Evolutionary conservation across 2,113 vertebrate genomes (phyloP).

Genomic region (Murina feae): DNA sequence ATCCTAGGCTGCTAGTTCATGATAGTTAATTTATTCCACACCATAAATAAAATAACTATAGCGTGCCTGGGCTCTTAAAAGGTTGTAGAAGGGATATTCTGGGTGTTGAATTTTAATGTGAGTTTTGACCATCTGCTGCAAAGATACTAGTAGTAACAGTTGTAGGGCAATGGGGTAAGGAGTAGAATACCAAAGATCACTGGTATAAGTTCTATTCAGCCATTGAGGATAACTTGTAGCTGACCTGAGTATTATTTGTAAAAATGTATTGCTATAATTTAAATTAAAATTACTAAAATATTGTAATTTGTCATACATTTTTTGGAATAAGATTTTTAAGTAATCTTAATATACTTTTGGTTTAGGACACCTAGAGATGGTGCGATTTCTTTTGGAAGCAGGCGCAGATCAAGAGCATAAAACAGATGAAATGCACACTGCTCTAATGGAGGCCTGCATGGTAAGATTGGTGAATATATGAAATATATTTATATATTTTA

Average conservation of each 20-base stretch:
- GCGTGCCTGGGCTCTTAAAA: background rate
- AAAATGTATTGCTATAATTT: slow-evolving; percentile 22
- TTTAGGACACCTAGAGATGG: slow-evolving; percentile 98
- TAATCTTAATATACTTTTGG: background rate
- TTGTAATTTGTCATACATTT: background rate
- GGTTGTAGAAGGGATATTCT: background rate
- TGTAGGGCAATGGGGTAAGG: background rate
- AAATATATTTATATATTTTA: background rate
- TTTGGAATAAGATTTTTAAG: slow-evolving; percentile 8
- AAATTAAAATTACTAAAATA: background rate
- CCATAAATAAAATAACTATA: background rate
- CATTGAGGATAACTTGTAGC: background rate
- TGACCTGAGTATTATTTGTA: background rate
- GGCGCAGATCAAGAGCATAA: slow-evolving; percentile 99
- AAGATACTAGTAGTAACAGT: background rate
- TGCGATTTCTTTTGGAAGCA: slow-evolving; percentile 97
- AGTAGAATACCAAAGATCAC: background rate
- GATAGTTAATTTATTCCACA: background rate
- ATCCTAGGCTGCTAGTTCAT: background rate
- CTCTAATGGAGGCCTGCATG: slow-evolving; percentile 99
- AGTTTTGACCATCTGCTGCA: background rate
- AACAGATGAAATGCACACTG: slow-evolving; percentile 99
- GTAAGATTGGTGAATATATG: slow-evolving; percentile 80
- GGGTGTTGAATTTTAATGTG: background rate
- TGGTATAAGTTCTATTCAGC: background rate